Base-by-base conservation (phyloP, 2,888 invertebrate species). In the Scrobipalpa costella region DNA sequence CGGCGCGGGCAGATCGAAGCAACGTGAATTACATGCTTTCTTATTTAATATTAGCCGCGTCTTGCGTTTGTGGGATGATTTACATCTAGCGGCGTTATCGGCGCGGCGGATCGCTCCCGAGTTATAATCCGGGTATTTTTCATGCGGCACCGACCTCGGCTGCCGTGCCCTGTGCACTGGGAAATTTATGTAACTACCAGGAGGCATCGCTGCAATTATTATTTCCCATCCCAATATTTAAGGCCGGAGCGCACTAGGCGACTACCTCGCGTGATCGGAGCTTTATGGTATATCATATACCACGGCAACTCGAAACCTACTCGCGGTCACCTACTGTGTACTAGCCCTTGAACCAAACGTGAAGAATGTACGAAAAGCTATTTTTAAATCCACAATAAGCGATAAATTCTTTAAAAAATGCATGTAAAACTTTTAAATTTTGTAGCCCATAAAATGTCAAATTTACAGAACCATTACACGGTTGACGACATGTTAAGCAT, bases 111-210 rank as follows among this genome's bases (percentile, higher is more conserved):
- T 91, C 91, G 90, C 85, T 85, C 87, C 87, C 80, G 80, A 78
- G 86, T 81, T 86, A 87, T 90, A 91, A 91, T 90, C 91, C 88
- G 84, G 83, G 83, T 88, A 91, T 91, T 91, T 91, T 91, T 91
- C 90, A 91, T 86, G 77, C 72, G 76, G 80, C 83, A 79, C 76
- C 73, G 75, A 67, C 76, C 70, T 79, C 72, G 76, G 68, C 77
- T 70, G 79, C 70, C 70, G 73, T 73, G 79, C 75, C 77, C 74
- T 79, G 77, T 74, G 75, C 69, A 19, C 36, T 72, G 75, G 76
- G 81, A 76, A 86, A 89, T 90, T 88, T 89, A 89, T 90, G 82
- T 83, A 80, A 76, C 79, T 75, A 80, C 80, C 73, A 76, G 61
- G 78, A 77, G 75, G 75, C 78, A 79, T 75, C 73, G 80, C 80